Base-by-base conservation (phyloP, 2,113 vertebrate genomes). In the Callithrix jacchus region DNA sequence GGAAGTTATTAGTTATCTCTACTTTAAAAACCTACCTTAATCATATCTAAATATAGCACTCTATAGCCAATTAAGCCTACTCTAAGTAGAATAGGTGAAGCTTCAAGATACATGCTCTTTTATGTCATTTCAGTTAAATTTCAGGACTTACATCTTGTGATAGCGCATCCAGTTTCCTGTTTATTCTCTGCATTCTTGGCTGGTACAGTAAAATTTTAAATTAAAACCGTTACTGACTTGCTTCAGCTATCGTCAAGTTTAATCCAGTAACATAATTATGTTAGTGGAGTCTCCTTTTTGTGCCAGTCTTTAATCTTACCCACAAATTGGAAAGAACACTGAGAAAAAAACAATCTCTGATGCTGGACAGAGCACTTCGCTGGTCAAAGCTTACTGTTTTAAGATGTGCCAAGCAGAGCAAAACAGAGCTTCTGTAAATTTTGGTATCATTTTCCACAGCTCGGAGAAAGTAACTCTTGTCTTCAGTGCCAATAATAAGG, bases 51-150 rank as follows among this genome's bases (percentile, higher is more conserved):
- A 93, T 94, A 93, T 88, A 94, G 88, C 71, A 61, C 27, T 45
- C 64, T 25, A 52, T 20, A 87, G 42, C 73, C 91, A 97, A 96
- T 97, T 95, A 95, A 94, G 91, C 91, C 56, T 70, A 89, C 89
- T 89, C 49, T 93, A 91, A 93, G 32, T 49, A 91, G 76, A 91
- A 87, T 47, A 61, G 87, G 83, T 87, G 74, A 97, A 94, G 21
- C 35, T 87, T 83, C 23, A 45, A 68, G 54, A 87, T 83, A 77
- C 79, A 74, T 25, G 7, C n/a, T 93, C 54, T 83, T 91, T 95
- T 49, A 91, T 94, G 64, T 58, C 54, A 76, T 91, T 91, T 84
- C 7, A 76, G 32, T 89, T 96, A 56, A 14, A 70, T 71, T 93
- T 84, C 27, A 80, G 25, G 40, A 77, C 32, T 83, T 86, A 25